Evolutionary conservation across 2,113 vertebrate genomes (phyloP).

Genomic region (Carettochelys insculpta): DNA sequence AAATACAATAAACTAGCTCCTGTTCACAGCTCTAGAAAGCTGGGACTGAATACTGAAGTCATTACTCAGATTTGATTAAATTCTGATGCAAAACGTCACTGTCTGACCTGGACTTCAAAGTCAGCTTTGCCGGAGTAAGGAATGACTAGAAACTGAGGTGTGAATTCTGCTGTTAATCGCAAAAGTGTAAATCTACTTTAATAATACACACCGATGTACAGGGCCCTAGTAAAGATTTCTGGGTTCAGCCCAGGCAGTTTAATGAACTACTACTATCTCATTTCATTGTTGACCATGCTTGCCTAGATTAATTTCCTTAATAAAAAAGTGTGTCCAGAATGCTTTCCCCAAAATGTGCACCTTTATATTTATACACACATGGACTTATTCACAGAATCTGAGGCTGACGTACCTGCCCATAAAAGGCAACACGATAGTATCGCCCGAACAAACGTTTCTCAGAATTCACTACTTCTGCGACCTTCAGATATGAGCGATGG

Average conservation of each 20-base stretch:
- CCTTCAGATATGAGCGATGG: constrained; percentile 95
- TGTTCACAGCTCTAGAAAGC: constrained; percentile 9
- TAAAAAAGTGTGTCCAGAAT: neutral
- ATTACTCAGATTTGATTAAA: neutral
- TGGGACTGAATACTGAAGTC: neutral
- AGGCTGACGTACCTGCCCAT: constrained; percentile 88
- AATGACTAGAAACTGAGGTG: neutral
- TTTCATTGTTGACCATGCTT: neutral
- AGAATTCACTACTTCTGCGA: constrained; percentile 95
- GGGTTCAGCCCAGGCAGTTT: neutral
- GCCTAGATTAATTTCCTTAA: neutral
- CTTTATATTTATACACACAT: neutral
- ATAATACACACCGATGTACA: neutral
- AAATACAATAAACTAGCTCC: constrained; percentile 20
- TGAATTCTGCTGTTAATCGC: neutral
- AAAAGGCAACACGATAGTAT: constrained; percentile 97
- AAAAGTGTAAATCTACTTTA: neutral
- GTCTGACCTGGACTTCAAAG: neutral
- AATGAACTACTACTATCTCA: neutral
- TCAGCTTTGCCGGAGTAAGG: neutral
- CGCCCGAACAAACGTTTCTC: constrained; percentile 96
- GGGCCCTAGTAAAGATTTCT: neutral
- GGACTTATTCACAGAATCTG: neutral
- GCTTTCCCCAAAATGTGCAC: neutral
- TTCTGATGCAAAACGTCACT: neutral